Evolutionary conservation across 2,113 vertebrate species (phyloP), one percentile per base, ranked within the genome.

Genomic region (Pachyramphus minor): DNA sequence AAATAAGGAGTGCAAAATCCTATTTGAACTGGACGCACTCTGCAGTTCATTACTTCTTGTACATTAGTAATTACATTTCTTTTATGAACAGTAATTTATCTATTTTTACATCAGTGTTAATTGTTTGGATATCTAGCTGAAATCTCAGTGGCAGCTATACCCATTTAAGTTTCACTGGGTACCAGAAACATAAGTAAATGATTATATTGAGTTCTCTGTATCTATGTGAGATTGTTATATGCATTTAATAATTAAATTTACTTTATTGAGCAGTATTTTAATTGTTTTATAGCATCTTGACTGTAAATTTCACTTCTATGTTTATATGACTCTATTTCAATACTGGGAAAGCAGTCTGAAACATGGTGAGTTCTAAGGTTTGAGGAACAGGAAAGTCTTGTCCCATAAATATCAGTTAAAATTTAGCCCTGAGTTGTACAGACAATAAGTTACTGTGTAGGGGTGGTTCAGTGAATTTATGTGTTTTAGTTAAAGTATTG

Each of bases 61-160:
- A 86, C 85, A 87, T 89, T 92, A 94, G 92, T 93, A 77, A 89
- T 76, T 88, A 77, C 31, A 72, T 97, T 87, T 95, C 92, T 85
- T 97, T 94, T 96, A 91, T 53, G 71, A 96, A 86, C 76, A 94
- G 89, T 86, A 97, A 90, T 97, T 95, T 88, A 53, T 89, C 91
- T 89, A 33, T 97, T 96, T 97, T 86, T 94, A 53, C 73, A 95
- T 56, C 86, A 92, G 69, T 96, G 82, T 94, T 94, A 94, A 96
- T 97, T 96, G 90, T 86, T 90, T 89, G 72, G 80, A 44, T 96
- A 93, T 89, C 60, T 93, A 87, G 68, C 83, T 91, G 87, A 74
- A 96, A 90, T 93, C 86, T 93, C 82, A 63, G 62, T 83, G 67
- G 85, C 91, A 94, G 62, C 68, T 89, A 44, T 96, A 80, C 33